A percentile compares a stretch with the other conserved stretches of the same genome.
Evolutionary conservation across 2,113 vertebrate species (phyloP).

Genomic region (Oxyruncus cristatus): DNA sequence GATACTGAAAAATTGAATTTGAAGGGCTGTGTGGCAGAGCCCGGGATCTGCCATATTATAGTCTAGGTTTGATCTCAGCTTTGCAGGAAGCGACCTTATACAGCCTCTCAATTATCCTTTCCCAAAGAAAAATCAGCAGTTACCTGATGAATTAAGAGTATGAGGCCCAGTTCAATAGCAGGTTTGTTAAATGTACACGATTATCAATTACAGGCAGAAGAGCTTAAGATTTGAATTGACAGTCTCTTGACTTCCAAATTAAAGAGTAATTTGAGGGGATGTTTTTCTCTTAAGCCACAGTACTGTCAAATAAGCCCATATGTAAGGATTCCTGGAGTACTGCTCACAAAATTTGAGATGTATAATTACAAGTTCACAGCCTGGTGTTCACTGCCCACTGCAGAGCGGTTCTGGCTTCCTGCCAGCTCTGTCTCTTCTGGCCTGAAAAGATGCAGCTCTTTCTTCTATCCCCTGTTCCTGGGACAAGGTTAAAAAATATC

Average conservation of each 20-base stretch:
- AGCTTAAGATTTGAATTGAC: conserved; percentile 41
- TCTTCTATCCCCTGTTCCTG: neutral
- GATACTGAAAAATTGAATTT: neutral
- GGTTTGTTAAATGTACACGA: conserved; percentile 3
- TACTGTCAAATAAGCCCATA: conserved; percentile 4
- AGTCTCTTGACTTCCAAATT: conserved; percentile 57
- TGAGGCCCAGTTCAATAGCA: conserved; percentile 8
- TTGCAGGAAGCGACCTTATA: neutral
- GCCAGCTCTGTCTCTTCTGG: neutral
- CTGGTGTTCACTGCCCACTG: conserved; percentile 11
- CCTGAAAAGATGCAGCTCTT: neutral
- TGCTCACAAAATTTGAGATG: neutral
- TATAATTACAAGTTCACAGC: conserved; percentile 38
- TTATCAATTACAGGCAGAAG: conserved; percentile 43
- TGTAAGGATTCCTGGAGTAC: conserved; percentile 27
- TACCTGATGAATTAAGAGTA: conserved; percentile 41
- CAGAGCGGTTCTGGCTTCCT: neutral
- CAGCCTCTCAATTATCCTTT: conserved; percentile 26
- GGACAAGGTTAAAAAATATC: neutral
- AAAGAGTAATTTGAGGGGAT: conserved; percentile 46
- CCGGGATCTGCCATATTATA: neutral
- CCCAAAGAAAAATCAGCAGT: conserved; percentile 24
- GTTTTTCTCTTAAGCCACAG: conserved; percentile 40
- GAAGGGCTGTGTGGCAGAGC: neutral
- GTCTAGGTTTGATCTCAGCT: conserved; percentile 2